These are phyloP conservation scores for Nineta flava DNA, from an alignment of 2,888 invertebrate genomes.

Conservation along the genomic window DNA sequence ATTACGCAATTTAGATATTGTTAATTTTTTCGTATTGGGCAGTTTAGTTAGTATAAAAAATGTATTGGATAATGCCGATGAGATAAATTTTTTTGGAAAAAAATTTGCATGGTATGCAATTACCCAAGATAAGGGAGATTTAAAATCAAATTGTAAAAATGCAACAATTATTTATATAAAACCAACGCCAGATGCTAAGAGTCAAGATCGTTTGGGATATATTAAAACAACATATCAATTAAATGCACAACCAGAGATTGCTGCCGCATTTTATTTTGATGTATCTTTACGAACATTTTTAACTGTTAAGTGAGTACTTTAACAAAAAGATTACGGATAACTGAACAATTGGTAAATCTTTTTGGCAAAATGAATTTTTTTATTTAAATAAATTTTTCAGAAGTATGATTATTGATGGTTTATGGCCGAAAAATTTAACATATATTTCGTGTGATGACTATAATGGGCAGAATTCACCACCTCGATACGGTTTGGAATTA, in stretches of 20 bases:
- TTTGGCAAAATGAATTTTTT: not conserved
- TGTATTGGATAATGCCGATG: constrained; percentile 53
- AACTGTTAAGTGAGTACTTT: constrained; percentile 51
- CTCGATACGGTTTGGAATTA: constrained; percentile 48
- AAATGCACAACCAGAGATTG: constrained; percentile 55
- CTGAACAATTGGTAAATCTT: not conserved
- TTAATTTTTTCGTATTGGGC: constrained; percentile 77
- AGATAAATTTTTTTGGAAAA: constrained; percentile 59
- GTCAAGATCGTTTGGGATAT: constrained; percentile 51
- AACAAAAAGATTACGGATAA: not conserved
- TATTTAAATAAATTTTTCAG: constrained; percentile 22
- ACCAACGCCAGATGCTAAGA: constrained; percentile 51
- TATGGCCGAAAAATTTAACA: constrained; percentile 56
- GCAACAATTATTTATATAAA: constrained; percentile 60
- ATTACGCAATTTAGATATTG: constrained; percentile 66
- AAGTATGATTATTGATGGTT: constrained; percentile 51
- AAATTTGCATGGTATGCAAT: constrained; percentile 82
- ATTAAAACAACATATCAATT: constrained; percentile 56
- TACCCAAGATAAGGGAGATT: constrained; percentile 56
- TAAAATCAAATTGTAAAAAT: constrained; percentile 60
- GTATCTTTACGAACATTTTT: constrained; percentile 55
- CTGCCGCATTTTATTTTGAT: constrained; percentile 80
- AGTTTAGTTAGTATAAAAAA: constrained; percentile 51
- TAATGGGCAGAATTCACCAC: constrained; percentile 60
- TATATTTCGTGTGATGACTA: constrained; percentile 67